Conservation (phyloP, 2,113 vertebrate genomes). For the Actenoides lindsayi region DNA sequence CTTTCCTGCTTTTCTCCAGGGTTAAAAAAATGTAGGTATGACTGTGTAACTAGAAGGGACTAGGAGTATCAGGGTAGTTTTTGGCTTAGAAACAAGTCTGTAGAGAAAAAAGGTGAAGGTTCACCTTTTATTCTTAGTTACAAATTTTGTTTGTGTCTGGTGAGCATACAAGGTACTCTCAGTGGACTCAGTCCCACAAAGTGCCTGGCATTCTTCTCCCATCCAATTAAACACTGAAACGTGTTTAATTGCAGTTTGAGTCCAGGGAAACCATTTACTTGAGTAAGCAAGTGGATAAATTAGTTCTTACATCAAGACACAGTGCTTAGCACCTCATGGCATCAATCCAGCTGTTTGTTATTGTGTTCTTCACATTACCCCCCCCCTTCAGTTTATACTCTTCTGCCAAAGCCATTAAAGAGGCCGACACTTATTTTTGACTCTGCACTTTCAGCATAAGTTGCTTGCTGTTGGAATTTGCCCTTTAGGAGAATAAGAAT, state of each 20-base stretch:
- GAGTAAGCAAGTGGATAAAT: constrained; percentile 48
- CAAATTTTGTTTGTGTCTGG: neutral
- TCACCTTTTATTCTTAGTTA: neutral
- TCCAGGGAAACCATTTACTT: constrained; percentile 42
- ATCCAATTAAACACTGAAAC: constrained; percentile 30
- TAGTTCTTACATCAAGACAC: constrained; percentile 6
- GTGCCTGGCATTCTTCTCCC: neutral
- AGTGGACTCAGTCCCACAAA: neutral
- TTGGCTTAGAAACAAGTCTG: neutral
- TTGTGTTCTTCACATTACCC: constrained; percentile 28
- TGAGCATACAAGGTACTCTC: neutral
- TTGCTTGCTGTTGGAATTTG: neutral
- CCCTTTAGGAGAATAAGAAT: neutral
- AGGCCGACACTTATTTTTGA: constrained; percentile 4
- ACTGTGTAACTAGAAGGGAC: neutral
- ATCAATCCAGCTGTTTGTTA: constrained; percentile 27
- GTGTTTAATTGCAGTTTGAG: constrained; percentile 30
- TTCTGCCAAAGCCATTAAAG: constrained; percentile 31
- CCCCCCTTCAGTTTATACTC: neutral
- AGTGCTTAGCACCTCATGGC: constrained; percentile 12
- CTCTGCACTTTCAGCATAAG: constrained; percentile 19
- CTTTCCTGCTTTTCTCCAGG: neutral
- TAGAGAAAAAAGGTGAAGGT: neutral
- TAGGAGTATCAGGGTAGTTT: neutral
- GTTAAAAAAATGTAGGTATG: neutral